Base-by-base conservation (phyloP, 2,797 vertebrate species). In the Girardinus metallicus region DNA sequence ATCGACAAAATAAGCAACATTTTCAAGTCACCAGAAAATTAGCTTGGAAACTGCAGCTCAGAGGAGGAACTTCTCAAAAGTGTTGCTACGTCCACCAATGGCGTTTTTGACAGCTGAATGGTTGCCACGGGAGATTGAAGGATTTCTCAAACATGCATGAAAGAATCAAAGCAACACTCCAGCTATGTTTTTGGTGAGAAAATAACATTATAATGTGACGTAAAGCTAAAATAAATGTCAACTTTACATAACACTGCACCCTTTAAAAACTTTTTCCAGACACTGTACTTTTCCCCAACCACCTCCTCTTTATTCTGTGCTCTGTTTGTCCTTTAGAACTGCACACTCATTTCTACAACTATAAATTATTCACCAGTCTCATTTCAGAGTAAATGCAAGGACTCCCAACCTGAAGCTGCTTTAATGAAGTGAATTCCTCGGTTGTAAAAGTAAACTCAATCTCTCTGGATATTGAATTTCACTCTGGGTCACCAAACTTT, bases 331-430 rank as follows among this genome's bases (percentile, higher is more conserved):
- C 34, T 75, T 64, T 46, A 7, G 12, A 44, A 51, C 41, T 41
- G 29, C 47, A 21, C 3, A 47, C 11, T 64, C 60, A 79, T 79
- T 74, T 74, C 36, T 53, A 79, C 15, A 70, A 46, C 73, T 21
- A 46, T 64, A 76, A 62, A 34, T 46, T 64, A 64, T 76, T 64
- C 41, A 71, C 68, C 23, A 64, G n/a, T 75, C 15, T 74, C 10
- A 74, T 74, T 55, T 74, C 49, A 74, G 49, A 34, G 21, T 41
- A 55, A 55, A 53, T 36, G 31, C 49, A 74, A 55, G 18, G 11
- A 53, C n/a, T 75, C 13, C 8, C 53, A 21, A 46, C 49, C 55
- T 12, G 23, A 71, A 70, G n/a, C 73, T 0, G 53, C 31, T 47
- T 77, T 46, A 71, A 71, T 71, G 13, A 29, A 29, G 68, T 29